These are phyloP conservation scores for Zalophus californianus DNA, from an alignment of 2,797 vertebrate genomes.

Conservation along the genomic window DNA sequence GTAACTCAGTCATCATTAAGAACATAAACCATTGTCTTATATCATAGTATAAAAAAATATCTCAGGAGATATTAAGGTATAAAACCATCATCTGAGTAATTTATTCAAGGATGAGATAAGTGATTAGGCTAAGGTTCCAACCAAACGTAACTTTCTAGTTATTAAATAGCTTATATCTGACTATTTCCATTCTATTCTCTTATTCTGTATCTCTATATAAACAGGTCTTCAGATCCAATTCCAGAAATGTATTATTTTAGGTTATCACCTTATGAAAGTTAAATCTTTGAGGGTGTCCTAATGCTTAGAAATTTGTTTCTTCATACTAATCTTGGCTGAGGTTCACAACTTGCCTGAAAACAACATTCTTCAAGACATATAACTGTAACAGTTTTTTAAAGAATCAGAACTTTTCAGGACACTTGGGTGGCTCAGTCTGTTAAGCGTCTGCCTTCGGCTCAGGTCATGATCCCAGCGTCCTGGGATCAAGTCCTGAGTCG, in stretches of 20 bases:
- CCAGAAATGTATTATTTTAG: neutral
- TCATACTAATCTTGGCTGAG: neutral
- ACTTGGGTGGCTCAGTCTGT: too few species aligned
- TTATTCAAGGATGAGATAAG: neutral
- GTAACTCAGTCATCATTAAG: neutral
- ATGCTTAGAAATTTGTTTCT: neutral
- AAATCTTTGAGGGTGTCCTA: neutral
- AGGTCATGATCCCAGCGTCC: too few species aligned
- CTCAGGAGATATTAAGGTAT: neutral
- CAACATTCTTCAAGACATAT: neutral
- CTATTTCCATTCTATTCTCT: neutral
- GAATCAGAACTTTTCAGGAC: neutral
- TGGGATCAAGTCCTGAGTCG: too few species aligned
- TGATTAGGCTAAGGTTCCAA: neutral
- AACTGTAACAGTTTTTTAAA: neutral
- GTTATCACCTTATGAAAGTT: neutral
- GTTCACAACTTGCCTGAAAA: neutral
- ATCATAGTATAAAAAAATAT: neutral
- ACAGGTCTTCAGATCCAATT: neutral
- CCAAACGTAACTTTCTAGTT: neutral
- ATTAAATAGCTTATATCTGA: neutral
- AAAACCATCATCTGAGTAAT: conserved; percentile 5
- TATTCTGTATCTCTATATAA: neutral
- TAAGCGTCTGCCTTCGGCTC: too few species aligned
- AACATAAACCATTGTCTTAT: conserved; percentile 13